Percentiles rank a stretch among this genome's conserved stretches.
phyloP scores from a whole-genome alignment of 2,888 invertebrate genomes.

The Apomyelois bistriatella region DNA sequence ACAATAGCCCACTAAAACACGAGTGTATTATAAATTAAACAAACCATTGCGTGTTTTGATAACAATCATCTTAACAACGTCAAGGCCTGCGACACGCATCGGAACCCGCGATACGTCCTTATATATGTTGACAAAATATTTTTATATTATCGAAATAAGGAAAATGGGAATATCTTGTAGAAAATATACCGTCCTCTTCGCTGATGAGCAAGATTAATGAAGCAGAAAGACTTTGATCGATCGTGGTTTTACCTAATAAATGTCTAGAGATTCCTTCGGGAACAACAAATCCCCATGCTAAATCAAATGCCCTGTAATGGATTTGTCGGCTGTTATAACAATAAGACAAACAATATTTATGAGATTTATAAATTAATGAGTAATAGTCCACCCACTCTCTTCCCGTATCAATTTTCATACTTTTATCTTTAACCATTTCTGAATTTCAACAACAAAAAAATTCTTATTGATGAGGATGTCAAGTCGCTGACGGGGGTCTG shows the following conservation, averaged over 20 bases:
- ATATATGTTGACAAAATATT: slow-evolving; percentile 24
- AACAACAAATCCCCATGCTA: slow-evolving; percentile 44
- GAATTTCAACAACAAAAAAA: too few species aligned
- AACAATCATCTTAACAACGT: slow-evolving; percentile 4
- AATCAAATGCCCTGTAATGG: slow-evolving; percentile 48
- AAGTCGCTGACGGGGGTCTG: too few species aligned
- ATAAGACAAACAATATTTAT: not conserved
- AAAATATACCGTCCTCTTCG: slow-evolving; percentile 52
- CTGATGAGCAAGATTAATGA: slow-evolving; percentile 77
- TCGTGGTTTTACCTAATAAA: slow-evolving; percentile 72
- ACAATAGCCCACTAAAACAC: too few species aligned
- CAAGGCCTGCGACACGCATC: slow-evolving; percentile 6
- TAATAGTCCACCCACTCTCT: too few species aligned
- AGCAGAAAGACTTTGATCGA: slow-evolving; percentile 73
- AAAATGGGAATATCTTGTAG: slow-evolving; percentile 57
- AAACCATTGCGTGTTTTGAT: slow-evolving; percentile 8
- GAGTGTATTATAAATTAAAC: not conserved
- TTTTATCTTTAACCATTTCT: too few species aligned
- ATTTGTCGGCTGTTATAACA: slow-evolving; percentile 33
- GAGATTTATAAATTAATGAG: too few species aligned
- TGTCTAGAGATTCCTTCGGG: slow-evolving; percentile 47
- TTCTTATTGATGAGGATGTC: too few species aligned
- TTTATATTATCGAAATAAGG: slow-evolving; percentile 49
- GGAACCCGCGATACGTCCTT: slow-evolving; percentile 1
- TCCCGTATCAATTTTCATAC: too few species aligned